Conservation (phyloP, 2,888 invertebrate species). For the Lepas anatifera region DNA sequence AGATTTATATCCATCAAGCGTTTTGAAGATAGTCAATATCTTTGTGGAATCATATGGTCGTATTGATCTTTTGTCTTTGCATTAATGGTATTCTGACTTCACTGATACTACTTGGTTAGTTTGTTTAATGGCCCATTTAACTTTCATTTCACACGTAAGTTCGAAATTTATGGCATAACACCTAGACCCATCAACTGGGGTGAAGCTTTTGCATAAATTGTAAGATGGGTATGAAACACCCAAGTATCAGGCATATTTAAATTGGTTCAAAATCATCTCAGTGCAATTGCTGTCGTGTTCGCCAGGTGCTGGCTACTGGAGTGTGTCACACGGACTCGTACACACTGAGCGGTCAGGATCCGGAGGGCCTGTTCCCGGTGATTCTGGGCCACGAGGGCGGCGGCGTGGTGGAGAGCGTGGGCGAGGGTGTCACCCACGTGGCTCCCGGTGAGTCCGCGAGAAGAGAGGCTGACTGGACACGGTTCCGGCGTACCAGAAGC, state of each 20-base stretch:
- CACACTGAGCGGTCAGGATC: constrained; percentile 71
- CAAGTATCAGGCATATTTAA: background rate
- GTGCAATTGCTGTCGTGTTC: background rate
- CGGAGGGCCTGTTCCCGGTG: constrained; percentile 84
- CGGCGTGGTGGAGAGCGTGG: constrained; percentile 93
- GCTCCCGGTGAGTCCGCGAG: background rate
- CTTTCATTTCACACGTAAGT: too few species aligned
- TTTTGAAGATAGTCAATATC: background rate
- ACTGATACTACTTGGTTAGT: too few species aligned
- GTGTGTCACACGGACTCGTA: constrained; percentile 90
- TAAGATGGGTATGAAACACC: background rate
- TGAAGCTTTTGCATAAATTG: background rate
- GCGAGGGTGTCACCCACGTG: constrained; percentile 55
- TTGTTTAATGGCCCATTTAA: too few species aligned
- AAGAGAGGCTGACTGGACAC: too few species aligned
- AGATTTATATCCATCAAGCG: background rate
- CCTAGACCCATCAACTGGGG: too few species aligned
- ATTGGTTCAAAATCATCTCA: too few species aligned
- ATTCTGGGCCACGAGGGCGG: constrained; percentile 93
- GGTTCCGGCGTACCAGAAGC: too few species aligned
- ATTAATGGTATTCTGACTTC: too few species aligned
- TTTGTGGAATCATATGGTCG: too few species aligned
- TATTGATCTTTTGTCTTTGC: too few species aligned
- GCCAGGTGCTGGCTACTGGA: constrained; percentile 53
- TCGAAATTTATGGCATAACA: too few species aligned